phyloP scores from a whole-genome alignment of 2,888 invertebrate species.

The Tipula lateralis region DNA sequence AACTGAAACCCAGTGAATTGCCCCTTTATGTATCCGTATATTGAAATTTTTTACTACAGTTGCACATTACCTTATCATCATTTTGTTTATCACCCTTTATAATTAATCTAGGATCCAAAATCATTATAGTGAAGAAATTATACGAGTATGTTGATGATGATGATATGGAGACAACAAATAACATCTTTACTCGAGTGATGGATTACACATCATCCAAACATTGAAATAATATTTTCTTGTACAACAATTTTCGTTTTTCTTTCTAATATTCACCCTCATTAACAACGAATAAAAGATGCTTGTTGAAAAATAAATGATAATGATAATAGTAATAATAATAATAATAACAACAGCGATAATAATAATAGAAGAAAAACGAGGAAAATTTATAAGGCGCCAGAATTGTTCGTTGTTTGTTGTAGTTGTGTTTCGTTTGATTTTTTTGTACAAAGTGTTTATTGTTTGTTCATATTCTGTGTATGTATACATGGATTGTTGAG shows the following conservation, averaged over 20 bases:
- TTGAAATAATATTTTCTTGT: neutral
- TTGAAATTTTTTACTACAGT: neutral
- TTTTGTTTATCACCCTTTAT: neutral
- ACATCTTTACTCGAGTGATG: neutral
- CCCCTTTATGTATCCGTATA: neutral
- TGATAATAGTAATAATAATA: neutral
- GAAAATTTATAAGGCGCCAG: neutral
- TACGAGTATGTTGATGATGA: neutral
- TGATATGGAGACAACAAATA: neutral
- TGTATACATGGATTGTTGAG: too few species aligned
- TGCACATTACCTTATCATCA: neutral
- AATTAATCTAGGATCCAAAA: neutral
- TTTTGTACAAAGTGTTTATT: neutral
- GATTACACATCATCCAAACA: neutral
- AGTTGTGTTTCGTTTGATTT: neutral
- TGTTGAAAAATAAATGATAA: constrained; percentile 19
- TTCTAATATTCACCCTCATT: constrained; percentile 24
- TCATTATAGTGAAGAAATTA: neutral
- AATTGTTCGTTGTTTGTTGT: neutral
- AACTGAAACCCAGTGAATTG: too few species aligned
- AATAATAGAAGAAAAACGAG: neutral
- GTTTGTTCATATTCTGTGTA: neutral
- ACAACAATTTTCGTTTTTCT: neutral
- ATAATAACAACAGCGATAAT: neutral
- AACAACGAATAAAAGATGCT: constrained; percentile 19